Evolutionary conservation across 2,113 vertebrate species (phyloP).

Genomic region (Catharus fuscescens): DNA sequence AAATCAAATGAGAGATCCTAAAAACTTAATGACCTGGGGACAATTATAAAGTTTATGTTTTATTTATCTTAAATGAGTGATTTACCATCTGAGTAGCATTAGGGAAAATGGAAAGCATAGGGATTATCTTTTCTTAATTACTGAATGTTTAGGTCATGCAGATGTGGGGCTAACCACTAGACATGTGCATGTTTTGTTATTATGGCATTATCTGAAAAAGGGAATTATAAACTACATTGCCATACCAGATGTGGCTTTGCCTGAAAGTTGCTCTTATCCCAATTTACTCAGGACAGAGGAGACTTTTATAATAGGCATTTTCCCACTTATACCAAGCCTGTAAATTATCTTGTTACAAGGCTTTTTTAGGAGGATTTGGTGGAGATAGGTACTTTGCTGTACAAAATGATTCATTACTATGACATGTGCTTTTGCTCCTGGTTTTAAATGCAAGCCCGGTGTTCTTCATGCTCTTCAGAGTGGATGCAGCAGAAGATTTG

Average conservation of each 20-base stretch:
- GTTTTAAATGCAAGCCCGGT: background rate
- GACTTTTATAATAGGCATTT: background rate
- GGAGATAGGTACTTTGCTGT: background rate
- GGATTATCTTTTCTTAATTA: background rate
- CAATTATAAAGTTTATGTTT: background rate
- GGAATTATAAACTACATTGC: background rate
- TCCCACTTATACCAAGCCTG: background rate
- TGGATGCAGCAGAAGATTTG: background rate
- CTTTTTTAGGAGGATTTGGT: background rate
- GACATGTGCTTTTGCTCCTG: background rate
- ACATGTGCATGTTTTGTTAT: background rate
- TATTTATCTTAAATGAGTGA: background rate
- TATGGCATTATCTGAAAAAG: background rate
- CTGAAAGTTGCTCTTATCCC: background rate
- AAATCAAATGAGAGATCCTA: background rate
- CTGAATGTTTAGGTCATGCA: background rate
- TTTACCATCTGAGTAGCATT: background rate
- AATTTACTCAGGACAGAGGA: background rate
- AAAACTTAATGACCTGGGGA: background rate
- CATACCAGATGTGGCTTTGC: background rate
- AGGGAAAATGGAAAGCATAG: background rate
- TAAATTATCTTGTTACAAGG: background rate
- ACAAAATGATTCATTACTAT: background rate
- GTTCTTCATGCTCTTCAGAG: background rate
- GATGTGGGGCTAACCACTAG: background rate